Evolutionary conservation across 2,888 invertebrate species (phyloP).

Genomic region (Thecocarcelia acutangulata): DNA sequence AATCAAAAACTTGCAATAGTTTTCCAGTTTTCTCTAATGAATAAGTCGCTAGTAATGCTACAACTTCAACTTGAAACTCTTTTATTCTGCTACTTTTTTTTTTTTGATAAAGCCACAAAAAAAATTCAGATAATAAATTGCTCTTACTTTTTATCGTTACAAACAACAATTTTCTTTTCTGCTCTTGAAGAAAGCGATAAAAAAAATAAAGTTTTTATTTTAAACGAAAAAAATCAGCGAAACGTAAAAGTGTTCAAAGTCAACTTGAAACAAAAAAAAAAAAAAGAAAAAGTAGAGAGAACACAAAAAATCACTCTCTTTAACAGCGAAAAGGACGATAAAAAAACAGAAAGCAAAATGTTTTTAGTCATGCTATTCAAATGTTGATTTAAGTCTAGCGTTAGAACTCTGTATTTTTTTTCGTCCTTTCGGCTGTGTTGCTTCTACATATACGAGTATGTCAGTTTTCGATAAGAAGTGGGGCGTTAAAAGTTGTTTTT

Average conservation of each 20-base stretch:
- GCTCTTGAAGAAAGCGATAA: conserved; percentile 40
- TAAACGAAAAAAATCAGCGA: conserved; percentile 75
- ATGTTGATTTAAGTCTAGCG: conserved; percentile 70
- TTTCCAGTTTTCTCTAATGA: conserved; percentile 59
- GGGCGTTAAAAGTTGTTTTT: conserved; percentile 51
- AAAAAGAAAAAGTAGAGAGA: no score
- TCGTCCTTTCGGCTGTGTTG: neutral
- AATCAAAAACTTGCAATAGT: conserved; percentile 53
- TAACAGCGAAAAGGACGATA: conserved; percentile 5
- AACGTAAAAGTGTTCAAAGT: conserved; percentile 80
- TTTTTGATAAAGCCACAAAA: neutral
- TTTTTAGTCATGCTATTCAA: conserved; percentile 68
- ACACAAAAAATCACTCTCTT: conserved; percentile 37
- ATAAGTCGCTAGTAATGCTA: conserved; percentile 35
- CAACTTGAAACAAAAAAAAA: conserved; percentile 69
- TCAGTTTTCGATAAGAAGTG: conserved; percentile 59
- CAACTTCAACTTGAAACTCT: conserved; percentile 46
- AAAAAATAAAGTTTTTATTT: conserved; percentile 46
- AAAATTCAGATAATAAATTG: conserved; percentile 55
- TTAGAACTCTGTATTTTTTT: conserved; percentile 19
- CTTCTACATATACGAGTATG: conserved; percentile 10
- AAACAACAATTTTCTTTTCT: neutral
- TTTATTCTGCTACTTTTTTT: neutral
- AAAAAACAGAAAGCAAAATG: conserved; percentile 35
- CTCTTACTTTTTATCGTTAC: conserved; percentile 3